phyloP scores from a whole-genome alignment of 2,113 vertebrate species.

The Rhizomys pruinosus region DNA sequence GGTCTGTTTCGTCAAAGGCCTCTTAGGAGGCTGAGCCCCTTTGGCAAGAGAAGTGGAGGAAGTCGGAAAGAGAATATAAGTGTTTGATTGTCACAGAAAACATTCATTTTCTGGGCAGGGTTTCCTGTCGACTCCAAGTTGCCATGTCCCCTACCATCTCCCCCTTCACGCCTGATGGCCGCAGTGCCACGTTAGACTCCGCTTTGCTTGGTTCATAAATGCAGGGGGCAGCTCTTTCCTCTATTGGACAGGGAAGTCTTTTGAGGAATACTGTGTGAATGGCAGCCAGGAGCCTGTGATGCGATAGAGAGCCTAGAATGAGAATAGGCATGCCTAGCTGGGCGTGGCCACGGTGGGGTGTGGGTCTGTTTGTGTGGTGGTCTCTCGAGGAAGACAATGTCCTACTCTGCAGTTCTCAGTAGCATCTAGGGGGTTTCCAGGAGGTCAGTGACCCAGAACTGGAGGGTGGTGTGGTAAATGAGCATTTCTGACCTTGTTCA shows the following conservation, averaged over 20 bases:
- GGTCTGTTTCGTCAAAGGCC: not conserved
- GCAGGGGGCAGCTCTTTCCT: not conserved
- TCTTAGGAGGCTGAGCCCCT: constrained; percentile 2
- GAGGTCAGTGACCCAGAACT: not conserved
- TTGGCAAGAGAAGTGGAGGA: constrained; percentile 32
- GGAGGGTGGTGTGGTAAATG: not conserved
- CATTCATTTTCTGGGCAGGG: constrained; percentile 22
- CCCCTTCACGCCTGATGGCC: not conserved
- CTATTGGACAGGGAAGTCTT: not conserved
- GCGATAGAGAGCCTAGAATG: not conserved
- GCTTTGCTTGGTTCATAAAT: not conserved
- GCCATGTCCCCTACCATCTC: not conserved
- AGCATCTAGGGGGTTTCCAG: not conserved
- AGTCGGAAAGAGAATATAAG: not conserved
- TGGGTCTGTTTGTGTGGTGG: rapidly evolving
- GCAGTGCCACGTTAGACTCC: not conserved
- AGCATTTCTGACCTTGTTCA: not conserved
- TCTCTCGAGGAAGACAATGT: not conserved
- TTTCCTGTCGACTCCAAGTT: constrained; percentile 37
- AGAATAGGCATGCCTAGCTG: not conserved
- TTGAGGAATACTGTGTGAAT: not conserved
- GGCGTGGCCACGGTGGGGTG: rapidly evolving
- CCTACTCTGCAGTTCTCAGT: not conserved
- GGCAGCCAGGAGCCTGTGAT: not conserved
- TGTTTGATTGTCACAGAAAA: not conserved